Evolutionary conservation across 1,140 invertebrate species (phyloP).

Genomic region (Copidosoma floridanum): DNA sequence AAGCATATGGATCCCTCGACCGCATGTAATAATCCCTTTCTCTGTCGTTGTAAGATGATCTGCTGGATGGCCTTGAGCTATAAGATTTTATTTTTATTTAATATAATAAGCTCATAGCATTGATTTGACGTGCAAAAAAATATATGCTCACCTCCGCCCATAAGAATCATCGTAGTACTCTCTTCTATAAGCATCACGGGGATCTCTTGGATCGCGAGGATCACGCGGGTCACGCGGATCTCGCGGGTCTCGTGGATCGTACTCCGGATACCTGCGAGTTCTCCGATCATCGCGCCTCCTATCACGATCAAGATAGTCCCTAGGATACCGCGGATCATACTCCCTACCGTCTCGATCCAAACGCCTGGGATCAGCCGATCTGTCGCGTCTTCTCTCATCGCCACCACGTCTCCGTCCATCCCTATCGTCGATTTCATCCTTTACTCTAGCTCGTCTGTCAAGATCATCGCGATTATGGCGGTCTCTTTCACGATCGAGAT

Average conservation of each 20-base stretch:
- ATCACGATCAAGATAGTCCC: constrained; percentile 45
- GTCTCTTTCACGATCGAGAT: constrained; percentile 48
- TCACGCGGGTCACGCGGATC: constrained; percentile 29
- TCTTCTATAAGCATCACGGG: constrained; percentile 42
- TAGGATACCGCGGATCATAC: constrained; percentile 43
- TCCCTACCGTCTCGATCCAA: constrained; percentile 41
- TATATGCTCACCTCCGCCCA: constrained; percentile 40
- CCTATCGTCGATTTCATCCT: constrained; percentile 53
- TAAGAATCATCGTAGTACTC: constrained; percentile 56
- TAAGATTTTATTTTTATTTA: constrained; percentile 20
- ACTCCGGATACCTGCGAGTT: constrained; percentile 48
- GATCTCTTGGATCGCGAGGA: constrained; percentile 40
- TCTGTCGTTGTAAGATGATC: constrained; percentile 58
- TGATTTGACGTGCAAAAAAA: not conserved
- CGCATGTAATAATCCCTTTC: constrained; percentile 53
- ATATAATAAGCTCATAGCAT: not conserved
- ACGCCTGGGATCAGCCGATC: constrained; percentile 41
- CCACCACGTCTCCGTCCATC: constrained; percentile 44
- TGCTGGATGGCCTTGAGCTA: constrained; percentile 57
- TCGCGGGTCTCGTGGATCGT: constrained; percentile 36
- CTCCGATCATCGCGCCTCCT: constrained; percentile 47
- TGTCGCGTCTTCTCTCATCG: constrained; percentile 43
- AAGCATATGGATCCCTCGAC: constrained; percentile 47
- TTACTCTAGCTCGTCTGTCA: constrained; percentile 44
- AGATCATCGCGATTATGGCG: constrained; percentile 41